A percentile compares a stretch with the other conserved stretches of the same genome.
phyloP scores from a whole-genome alignment of 2,888 invertebrate species.

The Drosophila paucipuncta region DNA sequence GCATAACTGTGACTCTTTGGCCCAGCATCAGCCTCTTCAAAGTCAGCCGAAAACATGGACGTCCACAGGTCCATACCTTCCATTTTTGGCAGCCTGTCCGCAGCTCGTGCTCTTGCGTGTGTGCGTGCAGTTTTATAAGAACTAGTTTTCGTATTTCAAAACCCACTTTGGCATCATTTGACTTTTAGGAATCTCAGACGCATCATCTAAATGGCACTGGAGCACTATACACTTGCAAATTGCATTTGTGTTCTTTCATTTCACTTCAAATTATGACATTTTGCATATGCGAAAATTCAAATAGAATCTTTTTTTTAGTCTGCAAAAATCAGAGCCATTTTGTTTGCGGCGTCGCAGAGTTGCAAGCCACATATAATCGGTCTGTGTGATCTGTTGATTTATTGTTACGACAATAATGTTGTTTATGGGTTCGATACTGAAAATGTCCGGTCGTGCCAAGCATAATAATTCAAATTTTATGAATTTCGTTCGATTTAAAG shows the following conservation, averaged over 20 bases:
- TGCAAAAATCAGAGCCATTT: conserved; percentile 76
- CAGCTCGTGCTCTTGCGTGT: conserved; percentile 31
- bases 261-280: conserved; percentile 6
- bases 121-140: conserved; percentile 60
- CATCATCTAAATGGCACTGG: conserved; percentile 16
- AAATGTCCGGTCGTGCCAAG: conserved; percentile 42
- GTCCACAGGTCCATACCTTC: conserved; percentile 82
- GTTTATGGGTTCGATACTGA: conserved; percentile 5
- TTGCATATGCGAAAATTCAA: conserved; percentile 45
- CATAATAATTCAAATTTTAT: conserved; percentile 44
- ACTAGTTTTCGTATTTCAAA: conserved; percentile 72
- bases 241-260: conserved; percentile 28
- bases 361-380: conserved; percentile 40
- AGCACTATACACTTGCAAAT: conserved; percentile 14
- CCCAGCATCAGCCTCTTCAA: conserved; percentile 58
- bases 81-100: conserved; percentile 61
- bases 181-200: conserved; percentile 7
- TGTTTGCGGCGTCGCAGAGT: conserved; percentile 71
- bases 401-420: background rate
- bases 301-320: conserved; percentile 49
- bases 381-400: conserved; percentile 31
- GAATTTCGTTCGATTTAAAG: conserved; percentile 40
- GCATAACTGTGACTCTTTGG: conserved; percentile 28
- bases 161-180: conserved; percentile 33
- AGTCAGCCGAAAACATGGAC: conserved; percentile 80